A percentile compares a stretch with the other conserved stretches of the same genome.
Evolutionary conservation across 2,113 vertebrate species (phyloP).

Genomic region (Odocoileus hemionus): DNA sequence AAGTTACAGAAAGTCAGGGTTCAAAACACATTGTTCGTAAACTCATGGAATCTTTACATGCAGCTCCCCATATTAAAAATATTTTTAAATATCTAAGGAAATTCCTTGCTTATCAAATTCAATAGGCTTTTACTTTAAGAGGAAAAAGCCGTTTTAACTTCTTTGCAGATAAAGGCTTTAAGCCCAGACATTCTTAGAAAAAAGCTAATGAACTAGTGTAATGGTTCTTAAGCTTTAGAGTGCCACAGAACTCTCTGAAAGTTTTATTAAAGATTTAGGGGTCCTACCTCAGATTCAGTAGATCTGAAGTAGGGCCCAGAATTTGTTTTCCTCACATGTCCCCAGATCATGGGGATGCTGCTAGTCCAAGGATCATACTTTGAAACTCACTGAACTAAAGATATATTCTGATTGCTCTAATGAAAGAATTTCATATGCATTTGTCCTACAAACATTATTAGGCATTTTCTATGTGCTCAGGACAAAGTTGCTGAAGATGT

Average conservation of each 20-base stretch:
- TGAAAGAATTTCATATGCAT: background rate
- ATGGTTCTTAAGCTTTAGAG: background rate
- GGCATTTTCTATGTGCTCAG: background rate
- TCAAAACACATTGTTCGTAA: slow-evolving; percentile 42
- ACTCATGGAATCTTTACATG: slow-evolving; percentile 14
- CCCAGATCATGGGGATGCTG: background rate
- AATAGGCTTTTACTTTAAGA: slow-evolving; percentile 19
- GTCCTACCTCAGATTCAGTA: background rate
- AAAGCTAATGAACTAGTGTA: background rate
- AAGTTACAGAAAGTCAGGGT: background rate
- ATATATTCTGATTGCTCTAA: background rate
- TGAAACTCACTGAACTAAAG: background rate
- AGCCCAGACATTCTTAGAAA: background rate
- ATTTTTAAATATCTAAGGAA: slow-evolving; percentile 45
- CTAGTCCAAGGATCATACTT: background rate
- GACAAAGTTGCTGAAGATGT: background rate
- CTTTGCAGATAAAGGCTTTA: background rate
- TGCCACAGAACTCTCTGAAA: background rate
- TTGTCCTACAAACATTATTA: background rate
- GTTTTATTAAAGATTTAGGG: background rate
- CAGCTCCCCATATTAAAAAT: background rate
- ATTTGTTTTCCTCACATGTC: background rate
- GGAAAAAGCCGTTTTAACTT: background rate
- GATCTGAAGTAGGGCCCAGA: background rate
- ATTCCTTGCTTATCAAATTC: slow-evolving; percentile 53